These are phyloP conservation scores for Corydoras sp. DNA, from an alignment of 2,113 vertebrate species.

Conservation along the genomic window DNA sequence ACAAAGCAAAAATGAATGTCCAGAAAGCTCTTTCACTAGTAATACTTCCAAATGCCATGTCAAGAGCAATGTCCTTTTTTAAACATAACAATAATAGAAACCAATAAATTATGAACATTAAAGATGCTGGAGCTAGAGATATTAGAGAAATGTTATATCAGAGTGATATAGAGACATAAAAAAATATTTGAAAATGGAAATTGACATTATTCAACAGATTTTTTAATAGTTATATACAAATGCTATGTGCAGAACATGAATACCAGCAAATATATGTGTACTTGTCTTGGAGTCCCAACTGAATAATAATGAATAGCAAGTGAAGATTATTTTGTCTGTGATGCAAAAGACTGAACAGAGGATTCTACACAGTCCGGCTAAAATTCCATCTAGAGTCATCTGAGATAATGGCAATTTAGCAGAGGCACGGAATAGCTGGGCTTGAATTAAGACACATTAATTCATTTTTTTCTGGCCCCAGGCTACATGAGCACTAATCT, in stretches of 20 bases:
- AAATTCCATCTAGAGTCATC: conserved; percentile 8
- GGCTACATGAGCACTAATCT: conserved; percentile 35
- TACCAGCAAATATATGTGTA: too few relatives aligned
- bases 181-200: not conserved
- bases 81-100: conserved; percentile 12
- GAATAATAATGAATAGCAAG: not conserved
- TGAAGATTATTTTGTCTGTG: not conserved
- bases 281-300: not conserved
- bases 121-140: conserved; percentile 8
- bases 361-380: not conserved
- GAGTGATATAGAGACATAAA: conserved; percentile 11
- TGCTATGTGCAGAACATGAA: too few relatives aligned
- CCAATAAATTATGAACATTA: conserved; percentile 9
- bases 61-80: conserved; percentile 9
- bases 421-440: conserved; percentile 1
- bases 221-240: too few relatives aligned
- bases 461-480: conserved; percentile 20
- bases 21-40: not conserved
- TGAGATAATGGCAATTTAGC: conserved; percentile 29
- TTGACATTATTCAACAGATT: too few relatives aligned
- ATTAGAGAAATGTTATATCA: not conserved
- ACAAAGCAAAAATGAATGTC: too few relatives aligned
- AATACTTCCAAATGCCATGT: conserved; percentile 23
- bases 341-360: not conserved
- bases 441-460: conserved; percentile 37